Evolutionary conservation across 1,140 invertebrate genomes (phyloP).

Genomic region (Steinernema feltiae): DNA sequence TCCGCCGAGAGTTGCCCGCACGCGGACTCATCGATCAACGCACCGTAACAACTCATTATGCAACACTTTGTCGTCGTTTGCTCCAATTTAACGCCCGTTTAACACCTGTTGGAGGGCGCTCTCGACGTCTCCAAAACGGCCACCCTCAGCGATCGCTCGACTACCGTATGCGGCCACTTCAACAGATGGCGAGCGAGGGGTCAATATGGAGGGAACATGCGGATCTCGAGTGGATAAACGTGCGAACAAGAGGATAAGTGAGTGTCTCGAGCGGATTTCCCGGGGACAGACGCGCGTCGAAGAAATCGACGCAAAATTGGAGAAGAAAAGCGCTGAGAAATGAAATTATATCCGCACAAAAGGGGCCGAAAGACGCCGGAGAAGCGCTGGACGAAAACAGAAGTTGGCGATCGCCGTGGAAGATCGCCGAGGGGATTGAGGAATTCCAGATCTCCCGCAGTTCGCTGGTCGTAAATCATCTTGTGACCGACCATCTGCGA

Average conservation of each 20-base stretch:
- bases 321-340: background rate
- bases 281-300: constrained; percentile 8
- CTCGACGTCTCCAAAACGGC: background rate
- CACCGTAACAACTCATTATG: constrained; percentile 21
- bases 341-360: background rate
- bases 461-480: background rate
- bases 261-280: constrained; percentile 13
- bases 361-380: background rate
- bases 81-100: constrained; percentile 12
- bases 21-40: background rate
- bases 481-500: background rate
- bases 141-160: background rate
- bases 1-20: background rate
- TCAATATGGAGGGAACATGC: constrained; percentile 14
- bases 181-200: constrained; percentile 4
- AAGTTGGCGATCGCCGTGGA: no score
- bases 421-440: no score
- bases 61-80: constrained; percentile 11
- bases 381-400: background rate
- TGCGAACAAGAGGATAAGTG: constrained; percentile 15
- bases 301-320: background rate
- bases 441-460: no score
- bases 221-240: constrained; percentile 15
- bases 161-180: constrained; percentile 10
- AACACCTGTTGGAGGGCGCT: constrained; percentile 12